Evolutionary conservation across 2,797 vertebrate species (phyloP).

Genomic region (Borostomias antarcticus): DNA sequence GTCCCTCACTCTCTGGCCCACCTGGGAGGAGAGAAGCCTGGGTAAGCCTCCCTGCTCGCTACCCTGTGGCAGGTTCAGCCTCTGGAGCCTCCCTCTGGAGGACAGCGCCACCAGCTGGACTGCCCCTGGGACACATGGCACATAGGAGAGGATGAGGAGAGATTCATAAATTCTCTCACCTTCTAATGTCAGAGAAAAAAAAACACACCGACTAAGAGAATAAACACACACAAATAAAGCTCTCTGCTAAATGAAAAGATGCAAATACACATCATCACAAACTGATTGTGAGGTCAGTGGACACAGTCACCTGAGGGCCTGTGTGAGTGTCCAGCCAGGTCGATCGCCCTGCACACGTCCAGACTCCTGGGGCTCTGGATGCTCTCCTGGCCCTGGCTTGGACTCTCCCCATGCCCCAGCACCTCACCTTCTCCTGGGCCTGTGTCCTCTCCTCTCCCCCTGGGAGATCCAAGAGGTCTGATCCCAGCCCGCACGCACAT

Average conservation of each 20-base stretch:
- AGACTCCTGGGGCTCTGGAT: constrained; percentile 77
- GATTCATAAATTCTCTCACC: neutral
- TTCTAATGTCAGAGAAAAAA: too few relatives aligned
- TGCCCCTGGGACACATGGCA: too few relatives aligned
- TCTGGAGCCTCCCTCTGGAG: constrained; percentile 82
- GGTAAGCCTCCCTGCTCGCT: constrained; percentile 23
- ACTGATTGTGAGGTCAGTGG: too few relatives aligned
- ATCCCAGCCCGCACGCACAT: constrained; percentile 69
- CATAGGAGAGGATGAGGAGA: too few relatives aligned
- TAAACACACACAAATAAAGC: too few relatives aligned
- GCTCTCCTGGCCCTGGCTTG: constrained; percentile 13
- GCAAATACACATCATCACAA: neutral
- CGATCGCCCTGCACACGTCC: constrained; percentile 79
- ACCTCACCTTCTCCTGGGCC: constrained; percentile 14
- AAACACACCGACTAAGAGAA: too few relatives aligned
- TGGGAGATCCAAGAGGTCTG: constrained; percentile 82
- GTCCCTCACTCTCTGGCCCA: constrained; percentile 79
- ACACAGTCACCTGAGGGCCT: constrained; percentile 67
- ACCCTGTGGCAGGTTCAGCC: constrained; percentile 68
- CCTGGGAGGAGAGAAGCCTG: constrained; percentile 52
- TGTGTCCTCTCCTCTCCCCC: constrained; percentile 2
- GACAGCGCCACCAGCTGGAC: constrained; percentile 82
- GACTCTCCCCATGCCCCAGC: constrained; percentile 9
- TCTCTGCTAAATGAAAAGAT: neutral
- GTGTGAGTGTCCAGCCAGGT: constrained; percentile 69